Evolutionary conservation across 2,797 vertebrate genomes (phyloP), one percentile per base, ranked within the genome.

Genomic region (Dermochelys coriacea): DNA sequence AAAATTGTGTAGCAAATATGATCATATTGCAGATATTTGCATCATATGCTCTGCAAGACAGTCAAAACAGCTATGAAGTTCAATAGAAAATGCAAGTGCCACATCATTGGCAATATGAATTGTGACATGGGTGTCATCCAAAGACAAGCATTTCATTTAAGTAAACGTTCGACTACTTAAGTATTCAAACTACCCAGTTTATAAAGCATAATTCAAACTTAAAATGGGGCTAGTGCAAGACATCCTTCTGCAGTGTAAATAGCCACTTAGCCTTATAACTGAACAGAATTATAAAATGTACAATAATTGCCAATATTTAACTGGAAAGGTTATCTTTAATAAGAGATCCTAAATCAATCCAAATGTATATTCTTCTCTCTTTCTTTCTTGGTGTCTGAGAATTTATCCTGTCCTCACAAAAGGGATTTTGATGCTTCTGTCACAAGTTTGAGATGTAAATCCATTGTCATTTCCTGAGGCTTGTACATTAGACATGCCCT

Each of bases 1-100:
- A 47, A 82, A 89, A 12, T 11, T 1, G 80, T 54, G 21, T 41
- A 71, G 9, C 19, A 21, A 80, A 85, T 0, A 1, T 54, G 83
- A 77, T 19, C 12, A 19, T 2, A 21, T 71, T 23, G 23, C 11
- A 55, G 64, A 83, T 6, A 84, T 3, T 3, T 2, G 3, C 0
- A 23, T 23, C 77, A 51, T 5, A 2, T 12, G 59, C 34, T 85
- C 77, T 87, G 29, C 10, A 91, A 91, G 90, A 55, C 18, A 52
- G 83, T 79, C 3, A 0, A 71, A 71, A 34, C 12, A 86, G 52
- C 0, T 12, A 81, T 0, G 0, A 77, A 92, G 2, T 79, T 29
- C 1, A 3, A 21, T 2, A 89, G 79, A 86, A 93, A 92, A 77
- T 29, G 0, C 27, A 2, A 87, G 10, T 34, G 25, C 34, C 68